Evolutionary conservation across 2,113 vertebrate genomes (phyloP).

Genomic region (Bubo bubo): DNA sequence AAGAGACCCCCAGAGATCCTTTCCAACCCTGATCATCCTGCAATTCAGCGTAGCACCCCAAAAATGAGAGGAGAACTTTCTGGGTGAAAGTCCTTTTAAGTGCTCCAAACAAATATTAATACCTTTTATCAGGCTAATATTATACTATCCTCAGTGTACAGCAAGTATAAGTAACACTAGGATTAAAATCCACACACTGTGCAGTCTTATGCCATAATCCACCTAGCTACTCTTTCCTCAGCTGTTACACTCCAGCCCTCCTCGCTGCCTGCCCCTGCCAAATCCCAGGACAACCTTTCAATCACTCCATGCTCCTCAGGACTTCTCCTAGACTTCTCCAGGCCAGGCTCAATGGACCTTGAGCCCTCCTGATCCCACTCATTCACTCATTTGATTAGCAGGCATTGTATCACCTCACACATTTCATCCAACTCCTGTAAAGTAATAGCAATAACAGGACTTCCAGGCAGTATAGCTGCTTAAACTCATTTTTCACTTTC

Average conservation of each 20-base stretch:
- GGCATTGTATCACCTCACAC: not conserved
- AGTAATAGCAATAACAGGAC: not conserved
- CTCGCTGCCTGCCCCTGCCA: not conserved
- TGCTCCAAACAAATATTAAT: not conserved
- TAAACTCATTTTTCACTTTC: not conserved
- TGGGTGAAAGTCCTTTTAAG: not conserved
- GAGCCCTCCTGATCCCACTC: not conserved
- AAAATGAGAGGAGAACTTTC: not conserved
- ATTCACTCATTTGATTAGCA: not conserved
- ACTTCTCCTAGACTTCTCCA: not conserved
- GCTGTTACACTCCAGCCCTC: not conserved
- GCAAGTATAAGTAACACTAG: not conserved
- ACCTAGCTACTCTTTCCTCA: not conserved
- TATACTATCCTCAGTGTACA: not conserved
- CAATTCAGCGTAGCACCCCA: not conserved
- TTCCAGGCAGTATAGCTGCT: not conserved
- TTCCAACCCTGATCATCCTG: not conserved
- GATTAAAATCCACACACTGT: not conserved
- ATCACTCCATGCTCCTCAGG: accelerated
- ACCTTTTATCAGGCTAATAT: not conserved
- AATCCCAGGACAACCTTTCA: not conserved
- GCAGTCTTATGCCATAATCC: not conserved
- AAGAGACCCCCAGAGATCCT: not conserved
- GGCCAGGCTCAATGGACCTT: not conserved
- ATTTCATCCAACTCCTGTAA: not conserved